phyloP scores from a whole-genome alignment of 1,140 invertebrate genomes.

The Araneus ventricosus region DNA sequence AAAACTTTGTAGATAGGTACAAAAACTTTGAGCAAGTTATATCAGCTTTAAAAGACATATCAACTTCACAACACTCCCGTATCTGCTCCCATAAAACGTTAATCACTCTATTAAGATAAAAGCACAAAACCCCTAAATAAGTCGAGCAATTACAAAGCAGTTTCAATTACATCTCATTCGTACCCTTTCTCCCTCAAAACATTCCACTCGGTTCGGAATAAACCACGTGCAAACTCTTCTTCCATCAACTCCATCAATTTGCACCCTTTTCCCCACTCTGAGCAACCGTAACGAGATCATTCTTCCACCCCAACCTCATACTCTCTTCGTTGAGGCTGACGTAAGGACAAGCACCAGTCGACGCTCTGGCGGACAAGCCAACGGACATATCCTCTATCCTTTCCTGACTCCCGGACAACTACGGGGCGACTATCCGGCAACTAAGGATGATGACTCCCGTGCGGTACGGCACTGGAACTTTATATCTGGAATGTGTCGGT shows the following conservation, averaged over 20 bases:
- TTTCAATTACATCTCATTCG: too few species aligned
- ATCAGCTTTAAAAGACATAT: too few species aligned
- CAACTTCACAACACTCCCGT: too few species aligned
- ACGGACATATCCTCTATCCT: background rate
- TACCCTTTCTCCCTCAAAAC: too few species aligned
- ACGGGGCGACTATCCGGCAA: background rate
- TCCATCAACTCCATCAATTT: background rate
- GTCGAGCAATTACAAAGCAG: too few species aligned
- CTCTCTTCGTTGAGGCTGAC: background rate
- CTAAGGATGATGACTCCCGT: background rate
- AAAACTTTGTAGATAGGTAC: too few species aligned
- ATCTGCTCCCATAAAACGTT: too few species aligned
- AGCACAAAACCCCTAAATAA: too few species aligned
- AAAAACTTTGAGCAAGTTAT: too few species aligned
- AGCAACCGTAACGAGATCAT: background rate
- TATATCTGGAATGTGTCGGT: background rate
- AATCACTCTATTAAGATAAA: too few species aligned
- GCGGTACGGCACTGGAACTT: background rate
- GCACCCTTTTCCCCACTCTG: background rate
- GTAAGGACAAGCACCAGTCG: background rate
- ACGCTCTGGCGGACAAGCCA: constrained; percentile 9
- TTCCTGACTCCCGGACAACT: background rate
- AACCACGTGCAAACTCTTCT: too few species aligned
- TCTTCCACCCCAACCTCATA: background rate
- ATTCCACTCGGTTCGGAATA: too few species aligned